These are phyloP conservation scores for Blastomussa wellsi DNA, from an alignment of 92 coral and sea anemone species.

Conservation along the genomic window DNA sequence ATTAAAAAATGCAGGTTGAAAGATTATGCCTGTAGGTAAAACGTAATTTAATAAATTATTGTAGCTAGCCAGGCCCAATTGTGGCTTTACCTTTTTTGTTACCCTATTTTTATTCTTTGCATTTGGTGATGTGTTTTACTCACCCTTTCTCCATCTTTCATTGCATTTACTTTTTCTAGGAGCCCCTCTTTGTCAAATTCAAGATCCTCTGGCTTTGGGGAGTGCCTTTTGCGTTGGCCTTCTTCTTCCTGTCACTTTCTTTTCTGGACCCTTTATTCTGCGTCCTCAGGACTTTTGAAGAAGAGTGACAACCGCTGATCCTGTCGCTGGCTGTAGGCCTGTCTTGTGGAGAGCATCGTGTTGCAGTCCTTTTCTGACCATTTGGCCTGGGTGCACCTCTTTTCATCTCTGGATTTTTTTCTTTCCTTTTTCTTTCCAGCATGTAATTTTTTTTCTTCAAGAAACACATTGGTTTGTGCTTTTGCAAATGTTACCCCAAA, in stretches of 20 bases:
- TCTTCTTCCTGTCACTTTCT: constrained; percentile 2
- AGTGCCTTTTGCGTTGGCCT: constrained; percentile 44
- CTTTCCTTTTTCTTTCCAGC: too few species aligned
- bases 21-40: too few species aligned
- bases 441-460: too few species aligned
- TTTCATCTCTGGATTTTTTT: too few species aligned
- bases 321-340: constrained; percentile 33
- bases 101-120: not conserved
- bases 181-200: constrained; percentile 55
- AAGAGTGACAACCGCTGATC: constrained; percentile 21
- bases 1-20: too few species aligned
- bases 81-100: not conserved
- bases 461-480: too few species aligned
- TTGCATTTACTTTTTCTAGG: constrained; percentile 39
- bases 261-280: constrained; percentile 17
- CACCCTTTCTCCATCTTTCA: constrained; percentile 55
- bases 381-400: too few species aligned
- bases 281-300: constrained; percentile 16
- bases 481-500: too few species aligned
- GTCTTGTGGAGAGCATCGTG: too few species aligned
- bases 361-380: too few species aligned
- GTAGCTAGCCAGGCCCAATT: not conserved
- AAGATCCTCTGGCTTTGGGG: constrained; percentile 43
- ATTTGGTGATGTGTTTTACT: not conserved
- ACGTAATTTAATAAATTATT: too few species aligned